Evolutionary conservation across 2,113 vertebrate genomes (phyloP), one percentile per base, ranked within the genome.

Genomic region (Microtus montanus): DNA sequence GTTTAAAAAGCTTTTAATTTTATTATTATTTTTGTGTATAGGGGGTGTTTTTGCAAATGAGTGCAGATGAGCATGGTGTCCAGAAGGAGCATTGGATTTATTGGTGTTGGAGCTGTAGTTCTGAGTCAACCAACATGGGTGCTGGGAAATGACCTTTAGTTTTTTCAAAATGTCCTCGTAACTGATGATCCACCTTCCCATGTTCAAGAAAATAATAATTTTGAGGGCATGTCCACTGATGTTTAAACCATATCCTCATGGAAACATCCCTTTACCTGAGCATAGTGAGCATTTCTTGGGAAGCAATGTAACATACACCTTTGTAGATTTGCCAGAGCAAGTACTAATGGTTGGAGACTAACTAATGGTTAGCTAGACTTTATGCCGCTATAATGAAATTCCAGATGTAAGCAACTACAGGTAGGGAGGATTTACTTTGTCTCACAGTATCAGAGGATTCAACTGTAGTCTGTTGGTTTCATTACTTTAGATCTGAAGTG

Each of bases 281-380:
- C 8, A 63, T n/a, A 82, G 26, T 75, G 7, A 64, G 87, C 77
- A 61, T 2, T 87, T 12, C 7, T 89, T 83, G 74, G 28, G 79
- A 97, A 97, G 97, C 87, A 96, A 96, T 74, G 20, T 71, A 95
- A 95, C 86, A 96, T 96, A 35, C 35, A 96, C 28, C n/a, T 96
- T 93, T 88, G 87, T 94, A 96, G 93, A 84, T 0, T 92, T 97
- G 52, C 97, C 95, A 96, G 26, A 66, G 22, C 95, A 96, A 96
- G 89, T 97, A 97, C 93, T 92, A 96, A 97, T 78, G 2, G 92
- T 52, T 68, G 90, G 85, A 78, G 52, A 85, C 79, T 64, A 52
- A 52, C 1, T 49, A 54, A 54, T 54, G 52, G 1, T 63, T 64
- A 47, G 52, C 11, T 24, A 84, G 58, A 41, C 0, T 47, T 63